Conservation (phyloP, 1,140 invertebrate species). For the Drosophila orena region DNA sequence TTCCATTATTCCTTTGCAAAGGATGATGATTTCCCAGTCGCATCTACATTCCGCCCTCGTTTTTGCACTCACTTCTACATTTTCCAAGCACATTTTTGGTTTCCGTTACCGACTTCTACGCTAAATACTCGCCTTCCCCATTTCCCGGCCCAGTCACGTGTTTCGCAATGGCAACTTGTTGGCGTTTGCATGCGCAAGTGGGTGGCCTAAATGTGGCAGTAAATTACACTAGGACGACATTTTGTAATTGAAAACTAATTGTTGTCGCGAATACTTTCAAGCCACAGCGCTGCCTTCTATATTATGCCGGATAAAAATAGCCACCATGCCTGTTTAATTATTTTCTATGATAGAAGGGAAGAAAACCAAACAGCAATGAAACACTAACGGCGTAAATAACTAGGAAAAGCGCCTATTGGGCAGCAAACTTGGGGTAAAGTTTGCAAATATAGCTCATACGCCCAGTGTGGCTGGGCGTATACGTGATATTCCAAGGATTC, state of each 20-base stretch:
- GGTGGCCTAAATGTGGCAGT: background rate
- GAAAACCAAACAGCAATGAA: no score
- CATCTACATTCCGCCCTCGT: background rate
- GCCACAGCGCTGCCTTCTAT: background rate
- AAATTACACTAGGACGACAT: background rate
- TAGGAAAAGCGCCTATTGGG: no score
- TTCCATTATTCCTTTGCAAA: background rate
- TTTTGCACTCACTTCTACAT: conserved; percentile 23
- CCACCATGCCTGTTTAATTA: no score
- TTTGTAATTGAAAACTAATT: conserved; percentile 22
- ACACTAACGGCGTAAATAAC: no score
- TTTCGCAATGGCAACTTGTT: conserved; percentile 51
- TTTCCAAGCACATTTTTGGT: conserved; percentile 6
- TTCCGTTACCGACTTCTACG: conserved; percentile 24
- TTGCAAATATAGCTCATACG: background rate
- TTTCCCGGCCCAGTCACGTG: conserved; percentile 43
- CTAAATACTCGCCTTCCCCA: conserved; percentile 8
- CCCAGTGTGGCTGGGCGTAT: background rate
- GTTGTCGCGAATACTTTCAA: background rate
- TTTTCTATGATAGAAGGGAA: no score
- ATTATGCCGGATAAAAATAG: no score
- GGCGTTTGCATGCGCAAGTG: conserved; percentile 22
- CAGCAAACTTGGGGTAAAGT: no score
- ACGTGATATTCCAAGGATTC: no score
- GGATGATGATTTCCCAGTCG: background rate